These are phyloP conservation scores for Mesaphorura yosii DNA, from an alignment of 1,140 invertebrate species.

Conservation along the genomic window DNA sequence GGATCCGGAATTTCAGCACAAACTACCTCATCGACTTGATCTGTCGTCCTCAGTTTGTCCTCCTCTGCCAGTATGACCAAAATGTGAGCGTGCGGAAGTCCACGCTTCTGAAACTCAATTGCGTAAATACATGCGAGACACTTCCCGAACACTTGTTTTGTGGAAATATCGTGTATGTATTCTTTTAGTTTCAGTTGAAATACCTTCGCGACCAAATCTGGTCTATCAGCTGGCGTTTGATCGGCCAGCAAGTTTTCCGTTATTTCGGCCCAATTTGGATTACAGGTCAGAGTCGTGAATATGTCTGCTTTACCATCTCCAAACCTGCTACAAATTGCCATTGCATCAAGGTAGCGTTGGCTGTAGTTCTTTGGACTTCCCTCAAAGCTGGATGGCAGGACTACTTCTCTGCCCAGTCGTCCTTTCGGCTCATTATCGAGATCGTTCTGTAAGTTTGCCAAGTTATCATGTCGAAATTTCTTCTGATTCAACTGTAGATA, in stretches of 20 bases:
- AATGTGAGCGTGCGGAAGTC: slow-evolving; percentile 36
- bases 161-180: slow-evolving; percentile 31
- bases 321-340: slow-evolving; percentile 35
- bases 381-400: slow-evolving; percentile 24
- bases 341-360: slow-evolving; percentile 37
- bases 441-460: too few relatives aligned
- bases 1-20: slow-evolving; percentile 28
- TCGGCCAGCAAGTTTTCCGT: slow-evolving; percentile 16
- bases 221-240: slow-evolving; percentile 30
- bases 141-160: slow-evolving; percentile 31
- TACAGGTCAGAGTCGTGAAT: slow-evolving; percentile 41
- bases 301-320: slow-evolving; percentile 38
- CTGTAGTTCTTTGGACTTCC: slow-evolving; percentile 34
- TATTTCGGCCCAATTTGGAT: slow-evolving; percentile 39
- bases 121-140: slow-evolving; percentile 24
- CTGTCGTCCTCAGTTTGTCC: slow-evolving; percentile 15
- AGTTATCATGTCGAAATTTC: background rate
- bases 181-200: slow-evolving; percentile 39
- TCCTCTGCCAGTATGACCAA: slow-evolving; percentile 28
- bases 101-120: slow-evolving; percentile 36
- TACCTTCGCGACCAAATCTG: slow-evolving; percentile 39
- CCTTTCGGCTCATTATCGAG: too few relatives aligned
- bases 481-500: background rate
- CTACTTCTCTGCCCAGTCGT: slow-evolving; percentile 18
- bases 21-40: slow-evolving; percentile 29